phyloP scores from a whole-genome alignment of 2,113 vertebrate genomes.

The Chloropsis hardwickii region DNA sequence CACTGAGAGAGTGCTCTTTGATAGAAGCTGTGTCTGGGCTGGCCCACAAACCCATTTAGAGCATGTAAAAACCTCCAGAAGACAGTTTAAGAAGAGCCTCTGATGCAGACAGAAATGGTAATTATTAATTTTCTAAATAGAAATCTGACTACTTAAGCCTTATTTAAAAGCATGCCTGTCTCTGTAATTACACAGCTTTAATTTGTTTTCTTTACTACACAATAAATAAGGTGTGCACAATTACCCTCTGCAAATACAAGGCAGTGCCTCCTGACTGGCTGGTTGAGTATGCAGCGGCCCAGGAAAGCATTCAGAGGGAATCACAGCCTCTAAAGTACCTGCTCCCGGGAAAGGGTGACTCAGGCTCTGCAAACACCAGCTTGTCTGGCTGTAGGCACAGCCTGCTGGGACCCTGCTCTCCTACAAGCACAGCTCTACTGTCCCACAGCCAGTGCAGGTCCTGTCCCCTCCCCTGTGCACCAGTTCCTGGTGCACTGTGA shows the following conservation, averaged over 20 bases:
- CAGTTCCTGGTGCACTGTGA: background rate
- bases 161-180: constrained; percentile 67
- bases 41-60: constrained; percentile 3
- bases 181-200: constrained; percentile 73
- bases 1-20: background rate
- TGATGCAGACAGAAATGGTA: background rate
- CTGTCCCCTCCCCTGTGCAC: background rate
- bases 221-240: constrained; percentile 68
- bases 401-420: background rate
- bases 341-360: background rate
- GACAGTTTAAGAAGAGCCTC: background rate
- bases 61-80: background rate
- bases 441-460: background rate
- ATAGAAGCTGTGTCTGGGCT: background rate
- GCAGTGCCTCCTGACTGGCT: background rate
- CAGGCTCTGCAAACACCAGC: background rate
- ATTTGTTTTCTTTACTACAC: constrained; percentile 76
- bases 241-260: constrained; percentile 41
- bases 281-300: background rate
- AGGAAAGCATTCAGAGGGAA: background rate
- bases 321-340: background rate
- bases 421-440: background rate
- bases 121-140: constrained; percentile 73
- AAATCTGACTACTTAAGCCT: constrained; percentile 65
- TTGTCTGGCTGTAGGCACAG: background rate